Evolutionary conservation across 2,113 vertebrate species (phyloP), one percentile per base, ranked within the genome.

Genomic region (Halichoeres trimaculatus): DNA sequence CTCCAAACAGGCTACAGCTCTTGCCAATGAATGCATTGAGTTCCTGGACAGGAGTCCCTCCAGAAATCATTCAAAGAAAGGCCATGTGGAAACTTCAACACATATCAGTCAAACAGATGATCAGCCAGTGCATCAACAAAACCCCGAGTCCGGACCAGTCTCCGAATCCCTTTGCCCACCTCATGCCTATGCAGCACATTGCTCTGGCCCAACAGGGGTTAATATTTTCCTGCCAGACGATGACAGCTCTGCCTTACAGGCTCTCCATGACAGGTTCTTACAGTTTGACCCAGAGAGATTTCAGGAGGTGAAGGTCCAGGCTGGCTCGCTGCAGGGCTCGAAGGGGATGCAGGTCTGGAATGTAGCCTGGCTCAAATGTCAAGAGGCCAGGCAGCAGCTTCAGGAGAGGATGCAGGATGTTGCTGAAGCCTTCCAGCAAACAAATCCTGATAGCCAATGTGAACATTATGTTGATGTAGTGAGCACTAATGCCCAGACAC

Each of bases 301-400:
- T 78, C 88, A 92, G 30, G 94, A 95, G 78, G 78, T 96, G 89
- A 94, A 93, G 84, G 64, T 85, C 59, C 94, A 95, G 76, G 94
- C 93, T 23, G 83, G 85, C 26, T 84, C 87, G 10, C 85, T 96
- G 74, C 89, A 72, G 64, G 85, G 63, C 77, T 90, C 91, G 79
- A 86, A 70, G 20, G 96, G 95, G 43, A 89, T 79, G 81, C 74
- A 78, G 4, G 85, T 94, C n/a, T 97, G 96, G 96, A 94, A 92
- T 1, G 80, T 91, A 36, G 94, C 95, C 51, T 91, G 43, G 92
- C 80, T 84, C 30, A 88, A 50, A 55, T 94, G 94, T 53, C 90
- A 92, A 64, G 95, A 96, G 79, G 94, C 81, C 14, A 89, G 80
- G 63, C 87, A 90, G 70, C 72, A 94, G 60, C 90, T 98, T 57